Evolutionary conservation across 2,888 invertebrate genomes (phyloP).

Genomic region (Drosophila subquinaria): DNA sequence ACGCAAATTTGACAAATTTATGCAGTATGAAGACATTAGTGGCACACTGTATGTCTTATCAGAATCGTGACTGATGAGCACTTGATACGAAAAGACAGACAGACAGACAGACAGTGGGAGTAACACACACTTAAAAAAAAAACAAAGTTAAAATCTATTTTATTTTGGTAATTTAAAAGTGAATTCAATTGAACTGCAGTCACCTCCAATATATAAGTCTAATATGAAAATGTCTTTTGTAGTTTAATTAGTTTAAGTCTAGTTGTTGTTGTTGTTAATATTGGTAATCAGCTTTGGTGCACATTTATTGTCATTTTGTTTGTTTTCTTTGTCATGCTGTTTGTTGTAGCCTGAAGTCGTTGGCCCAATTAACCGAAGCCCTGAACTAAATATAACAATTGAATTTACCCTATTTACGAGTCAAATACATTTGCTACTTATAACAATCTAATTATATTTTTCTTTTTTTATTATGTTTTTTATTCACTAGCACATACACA

Average conservation of each 20-base stretch:
- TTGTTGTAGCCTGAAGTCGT: conserved; percentile 24
- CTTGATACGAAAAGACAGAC: neutral
- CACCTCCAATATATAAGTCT: conserved; percentile 1
- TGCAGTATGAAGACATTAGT: too few relatives aligned
- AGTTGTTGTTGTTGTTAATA: neutral
- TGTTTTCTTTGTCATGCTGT: conserved; percentile 42
- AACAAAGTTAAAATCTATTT: neutral
- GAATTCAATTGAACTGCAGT: neutral
- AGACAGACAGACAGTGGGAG: neutral
- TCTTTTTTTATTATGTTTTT: conserved; percentile 14
- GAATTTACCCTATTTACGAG: conserved; percentile 43
- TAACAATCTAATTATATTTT: conserved; percentile 14
- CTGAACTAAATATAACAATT: conserved; percentile 56
- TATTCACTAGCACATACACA: conserved; percentile 2
- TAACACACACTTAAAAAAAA: too few relatives aligned
- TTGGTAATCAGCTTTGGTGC: conserved; percentile 60
- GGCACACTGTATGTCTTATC: conserved; percentile 39
- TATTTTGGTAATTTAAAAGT: conserved; percentile 4
- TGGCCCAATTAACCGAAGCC: conserved; percentile 60
- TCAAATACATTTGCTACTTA: conserved; percentile 24
- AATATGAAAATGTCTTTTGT: neutral
- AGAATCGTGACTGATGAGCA: conserved; percentile 24
- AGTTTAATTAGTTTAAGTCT: conserved; percentile 7
- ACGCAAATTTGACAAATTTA: too few relatives aligned
- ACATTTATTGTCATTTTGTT: conserved; percentile 42